Base-by-base conservation (phyloP, 2,888 invertebrate species). In the Drosophila acutilabella region DNA sequence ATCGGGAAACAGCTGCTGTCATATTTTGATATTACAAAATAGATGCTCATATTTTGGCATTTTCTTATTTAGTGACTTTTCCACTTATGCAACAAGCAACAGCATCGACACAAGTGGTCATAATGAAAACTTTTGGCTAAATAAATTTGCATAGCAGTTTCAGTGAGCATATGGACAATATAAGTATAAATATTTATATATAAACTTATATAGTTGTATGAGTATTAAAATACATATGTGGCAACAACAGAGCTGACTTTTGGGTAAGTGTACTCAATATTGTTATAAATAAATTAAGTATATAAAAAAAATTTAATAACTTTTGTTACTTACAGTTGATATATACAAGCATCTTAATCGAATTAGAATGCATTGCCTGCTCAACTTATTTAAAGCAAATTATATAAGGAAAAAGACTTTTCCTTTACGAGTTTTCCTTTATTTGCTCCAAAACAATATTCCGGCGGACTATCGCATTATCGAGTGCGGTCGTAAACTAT, bases 401-500 rank as follows among this genome's bases (percentile, higher is more conserved):
- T 6, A 20, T 2, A 36, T 4, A 14, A 11, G 8, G 36, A 14
- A 14, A 44, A 42, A 44, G n/a, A 7, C n/a, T 4, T 11, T 44
- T 16, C 7, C 10, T 4, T 23, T 6, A 13, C 26, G 2, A n/a
- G 10, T 16, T 16, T 20, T 38, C 11, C 10, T 33, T 38, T 48
- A 13, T 48, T 42, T 36, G 8, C 18, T 26, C 36, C 36, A 30
- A 38, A 30, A 47, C 7, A 40, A 51, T 26, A 52, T 60, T 68
- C 47, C 33, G 30, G 41, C 48, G 51, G 53, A 64, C 56, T 68
- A 58, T 76, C 61, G 70, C 64, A 68, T 81, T 84, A 81, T 75
- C 84, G 84, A 60, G 67, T 79, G 80, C 26, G 88, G 89, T 84
- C 82, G 74, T 87, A 88, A 79, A 89, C 81, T 79, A 80, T 87